phyloP scores from a whole-genome alignment of 2,113 vertebrate species.

The Sturnira hondurensis region DNA sequence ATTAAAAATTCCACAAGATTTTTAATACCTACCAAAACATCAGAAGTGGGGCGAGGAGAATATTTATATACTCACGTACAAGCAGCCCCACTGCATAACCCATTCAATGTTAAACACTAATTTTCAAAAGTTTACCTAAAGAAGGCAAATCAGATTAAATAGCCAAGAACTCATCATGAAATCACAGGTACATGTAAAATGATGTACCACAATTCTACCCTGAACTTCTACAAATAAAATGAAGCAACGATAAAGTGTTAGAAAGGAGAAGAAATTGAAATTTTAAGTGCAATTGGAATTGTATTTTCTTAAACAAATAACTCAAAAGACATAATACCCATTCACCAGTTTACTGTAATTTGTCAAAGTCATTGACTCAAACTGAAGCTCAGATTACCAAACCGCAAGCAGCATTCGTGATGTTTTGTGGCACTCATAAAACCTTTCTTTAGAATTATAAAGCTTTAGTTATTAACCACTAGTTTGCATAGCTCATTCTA shows the following conservation, averaged over 20 bases:
- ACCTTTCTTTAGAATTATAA: neutral
- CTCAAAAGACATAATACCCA: neutral
- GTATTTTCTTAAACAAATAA: neutral
- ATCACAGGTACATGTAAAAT: neutral
- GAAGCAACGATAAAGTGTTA: neutral
- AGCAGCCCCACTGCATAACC: fast-evolving
- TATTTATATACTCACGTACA: too few relatives aligned
- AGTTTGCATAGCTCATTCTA: neutral
- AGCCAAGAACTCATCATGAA: neutral
- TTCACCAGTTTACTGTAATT: neutral
- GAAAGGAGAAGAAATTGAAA: neutral
- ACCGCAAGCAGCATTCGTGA: neutral
- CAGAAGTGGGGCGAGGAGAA: fast-evolving
- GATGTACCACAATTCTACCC: neutral
- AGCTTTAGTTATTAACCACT: neutral
- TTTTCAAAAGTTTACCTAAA: neutral
- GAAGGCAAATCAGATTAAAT: neutral
- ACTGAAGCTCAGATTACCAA: neutral
- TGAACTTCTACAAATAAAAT: conserved; percentile 58
- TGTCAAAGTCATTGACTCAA: neutral
- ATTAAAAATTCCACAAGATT: neutral
- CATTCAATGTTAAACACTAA: neutral
- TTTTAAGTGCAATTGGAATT: conserved; percentile 8
- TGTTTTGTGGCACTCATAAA: fast-evolving
- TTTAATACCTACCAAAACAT: neutral